A percentile compares a stretch with the other conserved stretches of the same genome.
Conservation (phyloP, 2,888 invertebrate genomes). For the Chloroclysta siterata region DNA sequence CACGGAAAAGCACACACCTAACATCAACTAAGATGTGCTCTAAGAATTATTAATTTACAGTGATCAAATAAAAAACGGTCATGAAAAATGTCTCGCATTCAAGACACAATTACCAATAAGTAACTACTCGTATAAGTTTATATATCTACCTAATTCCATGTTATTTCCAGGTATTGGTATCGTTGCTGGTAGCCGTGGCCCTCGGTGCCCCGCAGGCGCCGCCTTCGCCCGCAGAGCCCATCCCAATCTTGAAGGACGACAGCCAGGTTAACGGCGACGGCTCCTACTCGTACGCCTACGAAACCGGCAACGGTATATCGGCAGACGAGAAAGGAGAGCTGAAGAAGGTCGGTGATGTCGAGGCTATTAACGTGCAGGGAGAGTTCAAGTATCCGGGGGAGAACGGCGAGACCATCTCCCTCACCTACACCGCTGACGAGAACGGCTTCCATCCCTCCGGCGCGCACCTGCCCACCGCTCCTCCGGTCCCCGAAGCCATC, state of each 20-base stretch:
- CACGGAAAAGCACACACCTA: no score
- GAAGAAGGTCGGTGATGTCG: constrained; percentile 84
- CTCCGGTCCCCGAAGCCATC: constrained; percentile 89
- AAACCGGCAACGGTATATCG: constrained; percentile 88
- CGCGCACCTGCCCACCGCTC: constrained; percentile 87
- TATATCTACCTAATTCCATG: background rate
- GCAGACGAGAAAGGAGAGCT: constrained; percentile 86
- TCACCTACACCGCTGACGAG: constrained; percentile 89
- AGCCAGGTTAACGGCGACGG: constrained; percentile 86
- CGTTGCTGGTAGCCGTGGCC: constrained; percentile 65
- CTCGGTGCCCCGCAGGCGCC: constrained; percentile 70
- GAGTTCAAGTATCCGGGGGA: constrained; percentile 88
- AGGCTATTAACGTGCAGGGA: constrained; percentile 86
- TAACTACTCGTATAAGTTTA: no score
- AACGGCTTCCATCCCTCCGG: constrained; percentile 88
- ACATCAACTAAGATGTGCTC: no score
- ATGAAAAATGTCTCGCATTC: no score
- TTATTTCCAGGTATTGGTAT: constrained; percentile 68
- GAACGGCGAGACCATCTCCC: constrained; percentile 85
- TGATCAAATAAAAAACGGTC: no score
- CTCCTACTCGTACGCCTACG: constrained; percentile 85
- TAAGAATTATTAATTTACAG: no score
- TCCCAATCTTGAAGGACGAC: constrained; percentile 84
- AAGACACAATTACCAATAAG: no score
- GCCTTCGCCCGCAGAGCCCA: constrained; percentile 62